Evolutionary conservation across 2,113 vertebrate species (phyloP).

Genomic region (Corythaixoides concolor): DNA sequence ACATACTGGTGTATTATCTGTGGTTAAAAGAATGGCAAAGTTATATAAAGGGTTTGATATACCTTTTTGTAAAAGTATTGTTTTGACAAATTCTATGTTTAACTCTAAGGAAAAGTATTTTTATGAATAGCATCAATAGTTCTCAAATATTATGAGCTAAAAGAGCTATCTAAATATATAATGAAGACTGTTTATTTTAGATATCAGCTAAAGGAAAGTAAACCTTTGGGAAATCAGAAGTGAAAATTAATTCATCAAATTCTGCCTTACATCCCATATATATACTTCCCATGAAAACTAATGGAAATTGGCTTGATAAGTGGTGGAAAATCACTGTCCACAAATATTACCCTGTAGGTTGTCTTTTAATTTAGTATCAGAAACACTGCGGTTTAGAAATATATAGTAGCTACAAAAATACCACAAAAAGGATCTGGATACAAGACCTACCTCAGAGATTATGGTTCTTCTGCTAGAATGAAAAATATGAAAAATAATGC

Average conservation of each 20-base stretch:
- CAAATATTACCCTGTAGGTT: neutral
- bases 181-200: no score
- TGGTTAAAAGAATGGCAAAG: neutral
- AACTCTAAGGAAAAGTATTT: neutral
- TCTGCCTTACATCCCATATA: neutral
- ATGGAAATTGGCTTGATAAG: neutral
- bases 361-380: neutral
- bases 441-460: neutral
- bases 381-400: neutral
- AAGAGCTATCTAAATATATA: neutral
- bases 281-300: neutral
- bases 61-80: neutral
- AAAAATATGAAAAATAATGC: neutral
- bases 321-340: neutral
- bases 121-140: neutral
- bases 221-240: neutral
- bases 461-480: neutral
- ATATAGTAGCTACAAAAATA: neutral
- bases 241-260: neutral
- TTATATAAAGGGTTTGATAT: neutral
- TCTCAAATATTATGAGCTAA: neutral
- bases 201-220: neutral
- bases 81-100: neutral
- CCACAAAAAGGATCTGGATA: neutral
- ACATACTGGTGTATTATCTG: neutral